phyloP scores from a whole-genome alignment of 1,140 invertebrate genomes.

The Drosophila littoralis region DNA sequence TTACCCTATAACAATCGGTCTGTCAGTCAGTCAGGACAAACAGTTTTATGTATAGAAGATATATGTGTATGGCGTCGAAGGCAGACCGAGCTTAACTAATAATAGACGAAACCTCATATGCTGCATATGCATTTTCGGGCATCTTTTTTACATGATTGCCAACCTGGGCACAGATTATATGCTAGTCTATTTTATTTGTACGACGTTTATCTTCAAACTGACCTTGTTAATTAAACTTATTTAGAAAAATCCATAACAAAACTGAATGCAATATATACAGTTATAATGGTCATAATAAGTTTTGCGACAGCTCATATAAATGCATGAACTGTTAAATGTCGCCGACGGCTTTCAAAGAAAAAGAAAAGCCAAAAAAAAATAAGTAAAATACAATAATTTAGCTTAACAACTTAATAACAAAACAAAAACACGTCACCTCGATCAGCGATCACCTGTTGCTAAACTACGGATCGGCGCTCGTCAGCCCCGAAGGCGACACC shows the following conservation, averaged over 20 bases:
- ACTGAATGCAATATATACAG: conserved; percentile 8
- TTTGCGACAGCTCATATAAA: conserved; percentile 60
- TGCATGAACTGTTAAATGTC: conserved; percentile 74
- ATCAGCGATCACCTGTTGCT: conserved; percentile 44
- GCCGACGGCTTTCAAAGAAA: conserved; percentile 44
- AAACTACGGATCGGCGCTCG: not conserved
- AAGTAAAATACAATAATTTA: conserved; percentile 67
- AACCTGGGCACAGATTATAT: too few species aligned
- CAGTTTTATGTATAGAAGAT: too few species aligned
- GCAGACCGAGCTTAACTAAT: too few species aligned
- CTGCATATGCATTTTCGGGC: too few species aligned
- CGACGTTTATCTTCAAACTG: too few species aligned
- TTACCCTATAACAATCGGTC: too few species aligned
- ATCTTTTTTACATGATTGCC: too few species aligned
- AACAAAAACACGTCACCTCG: conserved; percentile 43
- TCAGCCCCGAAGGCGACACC: conserved; percentile 21
- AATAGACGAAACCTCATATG: too few species aligned
- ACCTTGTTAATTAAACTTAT: too few species aligned
- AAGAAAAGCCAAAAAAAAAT: conserved; percentile 27
- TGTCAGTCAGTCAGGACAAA: too few species aligned
- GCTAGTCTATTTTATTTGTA: too few species aligned
- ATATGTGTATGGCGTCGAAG: too few species aligned
- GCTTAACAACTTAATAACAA: conserved; percentile 81
- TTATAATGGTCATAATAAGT: conserved; percentile 38
- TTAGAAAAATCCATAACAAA: not conserved